Evolutionary conservation across 2,888 invertebrate species (phyloP), one percentile per base, ranked within the genome.

Genomic region (Phrixothrix hirtus): DNA sequence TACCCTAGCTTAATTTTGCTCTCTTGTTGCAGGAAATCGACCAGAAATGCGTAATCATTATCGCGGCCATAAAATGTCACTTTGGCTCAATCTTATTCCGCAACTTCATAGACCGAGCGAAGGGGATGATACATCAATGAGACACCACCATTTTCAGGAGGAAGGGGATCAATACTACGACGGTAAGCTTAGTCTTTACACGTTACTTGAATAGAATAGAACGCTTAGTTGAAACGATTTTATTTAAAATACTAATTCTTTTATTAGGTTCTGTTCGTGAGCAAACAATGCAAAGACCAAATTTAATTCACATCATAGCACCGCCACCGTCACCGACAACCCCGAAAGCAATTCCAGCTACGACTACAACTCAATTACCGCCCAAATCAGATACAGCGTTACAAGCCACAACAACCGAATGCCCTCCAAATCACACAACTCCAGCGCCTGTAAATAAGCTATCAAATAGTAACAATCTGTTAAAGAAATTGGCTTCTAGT

Each of bases 61-160:
- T 76, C 84, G 95, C 29, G 94, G 95, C 32, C 94, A 95, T 79
- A 92, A 94, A 77, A 87, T 95, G 83, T 92, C 94, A 26, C 81
- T 94, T 71, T 95, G 95, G 95, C 77, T 94, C 56, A 92, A 93
- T 62, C 82, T 94, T 41, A 88, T 94, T 70, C 94, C 94, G 42
- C 92, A 94, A 72, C 81, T 95, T 43, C 94, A 95, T 73, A 81
- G 89, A 51, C 90, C 92, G 7, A 92, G 92, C 12, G 83, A 84
- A 58, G 83, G 83, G 36, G 87, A 88, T 59, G 92, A 92, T 69
- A 85, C 90, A 55, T 88, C 88, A 55, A 91, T 92, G 88, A 81
- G 89, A 29, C 90, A 92, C 73, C 91, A 92, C 73, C 93, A 94
- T 73, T 88, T 93, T 67, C 85, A 88, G 65, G 91, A 91, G 51